Percentiles rank a stretch among this genome's conserved stretches.
Conservation (phyloP, 2,113 vertebrate genomes). For the Cyphomyrus discorhynchus region DNA sequence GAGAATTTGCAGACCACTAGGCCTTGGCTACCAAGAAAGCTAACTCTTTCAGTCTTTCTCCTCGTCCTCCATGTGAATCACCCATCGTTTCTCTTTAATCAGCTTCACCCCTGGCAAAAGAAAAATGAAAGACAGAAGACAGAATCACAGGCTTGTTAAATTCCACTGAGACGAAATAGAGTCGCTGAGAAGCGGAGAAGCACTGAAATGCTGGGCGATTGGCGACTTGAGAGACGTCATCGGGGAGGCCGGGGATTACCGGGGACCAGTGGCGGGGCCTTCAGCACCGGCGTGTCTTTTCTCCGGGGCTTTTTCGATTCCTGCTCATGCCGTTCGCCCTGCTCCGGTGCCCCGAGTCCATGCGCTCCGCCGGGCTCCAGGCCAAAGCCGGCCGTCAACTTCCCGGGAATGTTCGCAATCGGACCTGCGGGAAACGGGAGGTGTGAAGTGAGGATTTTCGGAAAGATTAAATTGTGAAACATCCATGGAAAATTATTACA, state of each 20-base stretch:
- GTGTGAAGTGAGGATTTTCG: neutral
- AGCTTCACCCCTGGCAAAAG: slow-evolving; percentile 56
- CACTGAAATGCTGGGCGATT: neutral
- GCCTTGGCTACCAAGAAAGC: slow-evolving; percentile 27
- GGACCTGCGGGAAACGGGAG: neutral
- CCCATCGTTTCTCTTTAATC: slow-evolving; percentile 62
- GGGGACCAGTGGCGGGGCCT: slow-evolving; percentile 72
- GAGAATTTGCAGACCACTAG: neutral
- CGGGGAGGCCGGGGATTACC: slow-evolving; percentile 46
- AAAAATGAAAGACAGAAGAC: neutral
- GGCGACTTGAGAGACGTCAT: too few relatives aligned
- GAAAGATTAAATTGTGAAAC: neutral
- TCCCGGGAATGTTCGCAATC: neutral
- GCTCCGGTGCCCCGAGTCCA: slow-evolving; percentile 41
- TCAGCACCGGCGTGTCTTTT: slow-evolving; percentile 80
- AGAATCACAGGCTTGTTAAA: neutral
- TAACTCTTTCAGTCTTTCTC: slow-evolving; percentile 65
- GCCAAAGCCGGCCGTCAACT: slow-evolving; percentile 8
- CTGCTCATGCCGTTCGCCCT: slow-evolving; percentile 54
- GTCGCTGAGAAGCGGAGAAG: neutral
- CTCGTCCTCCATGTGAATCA: slow-evolving; percentile 76
- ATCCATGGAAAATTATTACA: neutral
- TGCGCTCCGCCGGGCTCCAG: slow-evolving; percentile 36
- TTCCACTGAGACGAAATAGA: neutral
- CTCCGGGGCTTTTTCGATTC: slow-evolving; percentile 78